These are phyloP conservation scores for Camponotus pennsylvanicus DNA, from an alignment of 1,140 invertebrate genomes.

Conservation along the genomic window DNA sequence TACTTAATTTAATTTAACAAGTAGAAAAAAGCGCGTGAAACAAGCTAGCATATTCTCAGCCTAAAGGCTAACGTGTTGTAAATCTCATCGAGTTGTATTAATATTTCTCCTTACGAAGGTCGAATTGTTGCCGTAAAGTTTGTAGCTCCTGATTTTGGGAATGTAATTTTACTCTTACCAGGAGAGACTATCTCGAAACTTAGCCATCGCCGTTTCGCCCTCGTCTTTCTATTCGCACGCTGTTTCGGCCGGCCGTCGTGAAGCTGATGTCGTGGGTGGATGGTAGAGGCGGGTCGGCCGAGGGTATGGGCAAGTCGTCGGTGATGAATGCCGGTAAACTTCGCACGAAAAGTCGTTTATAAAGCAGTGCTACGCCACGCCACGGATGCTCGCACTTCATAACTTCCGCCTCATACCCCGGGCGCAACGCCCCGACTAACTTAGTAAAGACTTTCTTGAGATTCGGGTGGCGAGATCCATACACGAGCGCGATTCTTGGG, in stretches of 20 bases:
- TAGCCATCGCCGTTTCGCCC: conserved; percentile 66
- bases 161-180: conserved; percentile 37
- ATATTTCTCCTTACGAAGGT: conserved; percentile 8
- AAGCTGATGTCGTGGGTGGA: conserved; percentile 71
- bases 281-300: conserved; percentile 54
- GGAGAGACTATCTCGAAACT: conserved; percentile 55
- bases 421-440: conserved; percentile 68
- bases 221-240: conserved; percentile 61
- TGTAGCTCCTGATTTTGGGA: conserved; percentile 42
- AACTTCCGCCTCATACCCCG: conserved; percentile 78
- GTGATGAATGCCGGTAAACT: conserved; percentile 84
- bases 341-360: conserved; percentile 84
- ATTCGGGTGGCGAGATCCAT: conserved; percentile 61
- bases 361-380: conserved; percentile 80
- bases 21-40: neutral
- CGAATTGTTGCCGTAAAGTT: conserved; percentile 48
- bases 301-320: conserved; percentile 71
- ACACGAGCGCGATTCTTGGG: conserved; percentile 52
- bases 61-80: neutral
- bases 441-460: conserved; percentile 69
- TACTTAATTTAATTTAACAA: neutral
- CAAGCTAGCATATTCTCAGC: neutral
- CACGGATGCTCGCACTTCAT: conserved; percentile 82
- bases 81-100: conserved; percentile 9
- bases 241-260: conserved; percentile 65